Base-by-base conservation (phyloP, 2,113 vertebrate species). In the Octodon degus region DNA sequence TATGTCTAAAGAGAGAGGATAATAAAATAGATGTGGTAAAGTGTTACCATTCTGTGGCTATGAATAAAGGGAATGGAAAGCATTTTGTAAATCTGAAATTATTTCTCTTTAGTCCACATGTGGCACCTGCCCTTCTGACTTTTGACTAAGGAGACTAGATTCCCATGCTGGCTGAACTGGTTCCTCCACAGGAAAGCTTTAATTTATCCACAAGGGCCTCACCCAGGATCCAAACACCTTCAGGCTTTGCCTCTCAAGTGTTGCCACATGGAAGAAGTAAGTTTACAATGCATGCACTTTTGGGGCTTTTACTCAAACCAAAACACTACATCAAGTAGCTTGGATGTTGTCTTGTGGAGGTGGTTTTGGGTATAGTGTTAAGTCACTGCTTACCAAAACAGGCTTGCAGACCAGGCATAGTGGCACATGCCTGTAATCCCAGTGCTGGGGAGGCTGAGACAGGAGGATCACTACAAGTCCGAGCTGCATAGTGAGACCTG, bases 81-180 rank as follows among this genome's bases (percentile, higher is more conserved):
- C 86, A 63, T 93, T 95, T 62, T 86, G 4, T 79, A 79, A 50
- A 79, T 32, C 76, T 79, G 43, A 79, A 79, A 79, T 79, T 74
- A 74, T 40, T 74, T 77, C 40, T 55, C 53, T 55, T 55, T 16
- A 55, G 53, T 55, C 53, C 53, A 55, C 53, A 55, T 55, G 53
- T 55, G 12, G 8, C 53, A 55, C 53, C 14, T 55, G 53, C 14
- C 53, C 13, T 55, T 55, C 53, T 55, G 12, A 55, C 53, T 55
- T 55, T 55, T 55, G 43, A 50, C 43, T 47, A 43, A 47, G 14
- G 40, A 5, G 40, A 25, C 40, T 47, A 77, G 25, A 77, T 12
- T 77, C 40, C 25, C 40, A 47, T 47, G 25, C 25, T 47, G 20
- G n/a, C 74, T 30, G 1, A 43, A 43, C 74, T 27, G 25, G 22